phyloP scores from a whole-genome alignment of 2,888 invertebrate species.

The Eilema sororculum region DNA sequence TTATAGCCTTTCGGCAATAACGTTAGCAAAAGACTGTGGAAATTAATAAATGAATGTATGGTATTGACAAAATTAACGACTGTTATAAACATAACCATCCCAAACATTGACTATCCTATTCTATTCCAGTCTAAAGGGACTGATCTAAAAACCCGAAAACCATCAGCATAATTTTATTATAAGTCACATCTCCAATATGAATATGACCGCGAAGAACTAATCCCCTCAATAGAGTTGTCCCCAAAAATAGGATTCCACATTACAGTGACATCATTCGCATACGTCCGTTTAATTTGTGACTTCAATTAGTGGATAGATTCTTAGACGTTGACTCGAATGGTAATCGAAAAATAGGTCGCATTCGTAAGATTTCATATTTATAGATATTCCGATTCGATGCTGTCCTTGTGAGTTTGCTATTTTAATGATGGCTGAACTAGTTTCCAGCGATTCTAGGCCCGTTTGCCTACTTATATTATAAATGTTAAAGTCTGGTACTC shows the following conservation, averaged over 20 bases:
- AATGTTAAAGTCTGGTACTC: background rate
- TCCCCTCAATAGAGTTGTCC: constrained; percentile 25
- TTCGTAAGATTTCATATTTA: constrained; percentile 24
- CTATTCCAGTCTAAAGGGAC: too few relatives aligned
- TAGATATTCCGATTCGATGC: constrained; percentile 4
- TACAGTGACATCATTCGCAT: constrained; percentile 55
- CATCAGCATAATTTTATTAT: background rate
- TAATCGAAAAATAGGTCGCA: constrained; percentile 45
- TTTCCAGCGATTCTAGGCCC: background rate
- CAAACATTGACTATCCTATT: too few relatives aligned
- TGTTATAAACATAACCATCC: too few relatives aligned
- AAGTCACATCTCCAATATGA: background rate
- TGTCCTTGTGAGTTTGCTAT: constrained; percentile 12
- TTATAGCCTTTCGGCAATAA: background rate
- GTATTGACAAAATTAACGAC: too few relatives aligned
- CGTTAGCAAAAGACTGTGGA: background rate
- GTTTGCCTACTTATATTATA: background rate
- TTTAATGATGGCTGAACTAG: constrained; percentile 13
- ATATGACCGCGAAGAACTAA: constrained; percentile 11
- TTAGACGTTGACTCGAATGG: constrained; percentile 57
- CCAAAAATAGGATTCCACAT: constrained; percentile 42
- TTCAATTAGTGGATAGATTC: constrained; percentile 57
- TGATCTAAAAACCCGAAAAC: background rate
- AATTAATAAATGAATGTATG: too few relatives aligned
- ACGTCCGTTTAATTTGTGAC: constrained; percentile 54